Evolutionary conservation across 2,113 vertebrate genomes (phyloP).

Genomic region (Dolichallabes microphthalmus): DNA sequence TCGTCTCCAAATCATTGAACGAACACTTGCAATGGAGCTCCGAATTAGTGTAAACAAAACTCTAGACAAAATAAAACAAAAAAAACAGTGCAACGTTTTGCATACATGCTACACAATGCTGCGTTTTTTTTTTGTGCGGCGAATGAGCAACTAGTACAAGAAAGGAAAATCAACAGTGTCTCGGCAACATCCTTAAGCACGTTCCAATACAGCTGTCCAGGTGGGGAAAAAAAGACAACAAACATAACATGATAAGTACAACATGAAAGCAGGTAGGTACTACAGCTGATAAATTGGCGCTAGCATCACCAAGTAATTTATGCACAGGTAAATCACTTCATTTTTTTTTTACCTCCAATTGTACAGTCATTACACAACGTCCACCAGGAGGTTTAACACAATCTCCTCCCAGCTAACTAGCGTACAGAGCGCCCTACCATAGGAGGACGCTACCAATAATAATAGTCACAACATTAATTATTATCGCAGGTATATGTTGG

Average conservation of each 20-base stretch:
- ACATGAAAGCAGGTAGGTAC: slow-evolving; percentile 54
- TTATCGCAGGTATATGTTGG: slow-evolving; percentile 35
- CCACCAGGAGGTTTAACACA: slow-evolving; percentile 59
- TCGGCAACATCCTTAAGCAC: slow-evolving; percentile 27
- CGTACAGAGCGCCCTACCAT: slow-evolving; percentile 94
- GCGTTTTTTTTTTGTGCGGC: slow-evolving; percentile 7
- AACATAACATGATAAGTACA: slow-evolving; percentile 50
- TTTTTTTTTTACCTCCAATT: slow-evolving; percentile 46
- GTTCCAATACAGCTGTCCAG: slow-evolving; percentile 11
- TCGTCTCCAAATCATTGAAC: background rate
- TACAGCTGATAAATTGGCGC: slow-evolving; percentile 59
- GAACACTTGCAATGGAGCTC: background rate
- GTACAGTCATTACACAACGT: slow-evolving; percentile 52
- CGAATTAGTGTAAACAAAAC: slow-evolving; percentile 1
- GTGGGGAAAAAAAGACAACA: background rate
- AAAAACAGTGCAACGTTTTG: slow-evolving; percentile 29
- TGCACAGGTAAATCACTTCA: slow-evolving; percentile 47
- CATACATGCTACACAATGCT: slow-evolving; percentile 42
- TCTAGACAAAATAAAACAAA: background rate
- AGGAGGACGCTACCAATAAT: slow-evolving; percentile 95
- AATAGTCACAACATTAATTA: slow-evolving; percentile 58
- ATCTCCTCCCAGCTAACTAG: slow-evolving; percentile 63
- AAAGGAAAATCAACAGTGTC: slow-evolving; percentile 6
- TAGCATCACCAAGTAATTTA: slow-evolving; percentile 56
- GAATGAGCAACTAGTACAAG: slow-evolving; percentile 30